These are phyloP conservation scores for Phodopus roborovskii DNA, from an alignment of 2,113 vertebrate genomes.

Conservation along the genomic window DNA sequence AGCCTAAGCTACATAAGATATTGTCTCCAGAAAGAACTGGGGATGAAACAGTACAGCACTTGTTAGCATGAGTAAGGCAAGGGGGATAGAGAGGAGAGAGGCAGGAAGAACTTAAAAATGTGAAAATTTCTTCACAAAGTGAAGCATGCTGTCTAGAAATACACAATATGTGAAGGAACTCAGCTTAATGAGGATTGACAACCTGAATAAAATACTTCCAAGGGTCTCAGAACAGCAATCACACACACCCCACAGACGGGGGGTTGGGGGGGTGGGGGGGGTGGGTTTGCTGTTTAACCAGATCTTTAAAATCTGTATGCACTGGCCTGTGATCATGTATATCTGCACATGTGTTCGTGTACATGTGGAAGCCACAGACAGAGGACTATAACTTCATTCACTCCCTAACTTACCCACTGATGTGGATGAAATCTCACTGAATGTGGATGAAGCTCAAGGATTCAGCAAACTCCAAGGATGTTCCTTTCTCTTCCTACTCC, in stretches of 20 bases:
- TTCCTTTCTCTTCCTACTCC: neutral
- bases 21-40: neutral
- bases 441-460: neutral
- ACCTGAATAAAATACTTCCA: conserved; percentile 30
- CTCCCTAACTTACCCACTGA: neutral
- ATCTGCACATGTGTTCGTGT: neutral
- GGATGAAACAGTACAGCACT: neutral
- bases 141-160: conserved; percentile 57
- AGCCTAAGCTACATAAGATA: neutral
- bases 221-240: conserved; percentile 18
- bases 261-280: no score
- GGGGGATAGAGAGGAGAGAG: no score
- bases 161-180: neutral
- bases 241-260: no score
- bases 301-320: neutral
- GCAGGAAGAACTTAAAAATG: neutral
- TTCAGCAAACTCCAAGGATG: neutral
- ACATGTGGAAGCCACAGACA: neutral
- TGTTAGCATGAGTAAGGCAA: neutral
- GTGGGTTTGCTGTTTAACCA: conserved; percentile 54
- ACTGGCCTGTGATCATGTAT: neutral
- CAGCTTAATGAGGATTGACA: conserved; percentile 42
- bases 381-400: neutral
- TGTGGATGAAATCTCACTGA: neutral
- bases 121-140: conserved; percentile 49